A percentile compares a stretch with the other conserved stretches of the same genome.
phyloP scores from a whole-genome alignment of 2,888 invertebrate genomes.

The Rhaphigaster nebulosa region DNA sequence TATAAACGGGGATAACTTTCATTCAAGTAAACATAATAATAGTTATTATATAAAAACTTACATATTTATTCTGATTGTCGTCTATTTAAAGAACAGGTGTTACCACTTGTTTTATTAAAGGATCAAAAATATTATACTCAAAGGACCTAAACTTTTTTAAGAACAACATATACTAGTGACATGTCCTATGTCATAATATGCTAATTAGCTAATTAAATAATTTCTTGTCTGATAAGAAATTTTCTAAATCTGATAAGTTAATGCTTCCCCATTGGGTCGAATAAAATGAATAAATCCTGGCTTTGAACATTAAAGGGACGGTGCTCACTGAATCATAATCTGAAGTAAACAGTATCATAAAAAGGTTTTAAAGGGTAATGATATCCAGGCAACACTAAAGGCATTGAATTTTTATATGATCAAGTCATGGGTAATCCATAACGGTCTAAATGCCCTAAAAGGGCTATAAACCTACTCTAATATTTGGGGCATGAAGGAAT shows the following conservation, averaged over 20 bases:
- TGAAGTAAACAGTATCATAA: no score
- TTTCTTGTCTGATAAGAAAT: neutral
- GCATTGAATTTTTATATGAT: no score
- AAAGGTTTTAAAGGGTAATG: no score
- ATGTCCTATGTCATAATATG: neutral
- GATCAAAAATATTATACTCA: neutral
- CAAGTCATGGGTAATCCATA: neutral
- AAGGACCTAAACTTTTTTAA: neutral
- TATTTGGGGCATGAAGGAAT: neutral
- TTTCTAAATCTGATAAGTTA: neutral
- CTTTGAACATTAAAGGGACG: no score
- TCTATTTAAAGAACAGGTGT: neutral
- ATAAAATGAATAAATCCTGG: neutral
- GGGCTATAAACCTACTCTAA: neutral
- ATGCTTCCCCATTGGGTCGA: neutral
- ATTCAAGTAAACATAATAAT: neutral
- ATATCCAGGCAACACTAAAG: no score
- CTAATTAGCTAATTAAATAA: neutral
- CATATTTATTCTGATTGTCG: no score
- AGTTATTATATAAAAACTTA: neutral
- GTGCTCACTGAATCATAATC: no score
- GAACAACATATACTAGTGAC: neutral
- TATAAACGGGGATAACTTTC: neutral
- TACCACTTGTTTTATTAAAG: neutral
- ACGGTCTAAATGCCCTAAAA: neutral